Base-by-base conservation (phyloP, 2,113 vertebrate species). In the Crotalus viridis region DNA sequence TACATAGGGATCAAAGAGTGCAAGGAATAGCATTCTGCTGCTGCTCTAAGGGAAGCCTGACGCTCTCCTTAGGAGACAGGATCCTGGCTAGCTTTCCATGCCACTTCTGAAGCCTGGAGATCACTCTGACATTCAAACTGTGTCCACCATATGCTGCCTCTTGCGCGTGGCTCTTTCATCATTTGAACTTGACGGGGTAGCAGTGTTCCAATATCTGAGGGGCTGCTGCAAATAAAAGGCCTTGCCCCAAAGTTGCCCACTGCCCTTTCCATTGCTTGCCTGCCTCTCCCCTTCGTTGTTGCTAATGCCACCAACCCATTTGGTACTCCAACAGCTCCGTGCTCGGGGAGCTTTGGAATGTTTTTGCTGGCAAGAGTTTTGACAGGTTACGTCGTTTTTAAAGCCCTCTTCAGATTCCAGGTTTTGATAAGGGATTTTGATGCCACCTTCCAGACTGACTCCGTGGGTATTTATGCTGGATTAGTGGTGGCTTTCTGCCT, bases 381-480 rank as follows among this genome's bases (percentile, higher is more conserved):
- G 93, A 59, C 91, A 91, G 92, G 92, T 94, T 94, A 85, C 5
- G 94, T 90, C 94, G 87, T 43, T 87, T 94, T 95, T 52, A 17
- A 52, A 94, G 90, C 51, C 92, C 94, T 95, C 39, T 94, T 95
- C 87, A 4, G 28, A 89, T 95, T 95, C 94, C 92, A 89, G 1
- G 17, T 95, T 90, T 93, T 61, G 57, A 92, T 94, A 96, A 97
- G 95, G 92, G 92, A 81, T 94, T 89, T 88, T 1, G 13, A 91
- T 92, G 95, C 95, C 95, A 92, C 54, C 0, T 87, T 96, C 95
- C 96, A 96, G 97, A 95, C 97, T 96, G 97, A 96, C 96, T 96
- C 95, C 93, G 89, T 86, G 92, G 95, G 93, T 96, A 96, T 97
- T 97, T 97, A 93, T 12, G 90, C 95, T 95, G 96, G 96, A 97